phyloP scores from a whole-genome alignment of 1,140 invertebrate species.

The Cotesia typhae region DNA sequence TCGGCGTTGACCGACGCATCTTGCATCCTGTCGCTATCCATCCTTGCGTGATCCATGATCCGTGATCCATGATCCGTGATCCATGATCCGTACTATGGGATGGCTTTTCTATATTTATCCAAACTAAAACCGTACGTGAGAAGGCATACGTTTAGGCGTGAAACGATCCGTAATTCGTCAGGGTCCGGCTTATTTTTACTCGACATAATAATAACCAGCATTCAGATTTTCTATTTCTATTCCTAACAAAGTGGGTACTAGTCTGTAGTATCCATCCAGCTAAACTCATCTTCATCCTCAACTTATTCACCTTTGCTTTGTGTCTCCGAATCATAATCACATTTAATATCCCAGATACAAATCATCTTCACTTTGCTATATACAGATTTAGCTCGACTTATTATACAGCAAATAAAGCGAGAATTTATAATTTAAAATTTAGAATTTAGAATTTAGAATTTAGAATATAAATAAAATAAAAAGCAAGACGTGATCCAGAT shows the following conservation, averaged over 20 bases:
- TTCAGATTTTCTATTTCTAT: too few relatives aligned
- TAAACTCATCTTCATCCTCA: conserved; percentile 1
- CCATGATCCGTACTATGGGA: neutral
- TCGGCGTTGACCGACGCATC: too few relatives aligned
- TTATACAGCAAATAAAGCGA: too few relatives aligned
- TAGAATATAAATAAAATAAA: too few relatives aligned
- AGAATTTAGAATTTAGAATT: too few relatives aligned
- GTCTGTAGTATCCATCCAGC: too few relatives aligned
- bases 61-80: neutral
- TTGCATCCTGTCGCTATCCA: conserved; percentile 28
- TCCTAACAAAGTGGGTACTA: too few relatives aligned
- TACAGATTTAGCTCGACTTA: too few relatives aligned
- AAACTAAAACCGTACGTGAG: conserved; percentile 32
- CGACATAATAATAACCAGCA: too few relatives aligned
- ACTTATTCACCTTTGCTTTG: conserved; percentile 17
- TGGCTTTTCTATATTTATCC: conserved; percentile 32
- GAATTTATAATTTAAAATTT: too few relatives aligned
- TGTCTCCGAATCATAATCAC: neutral
- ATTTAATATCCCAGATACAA: neutral
- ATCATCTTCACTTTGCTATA: too few relatives aligned
- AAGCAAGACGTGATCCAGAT: too few relatives aligned
- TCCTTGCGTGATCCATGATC: conserved; percentile 37
- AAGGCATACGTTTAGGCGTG: conserved; percentile 50
- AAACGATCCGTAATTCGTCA: conserved; percentile 57
- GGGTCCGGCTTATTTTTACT: neutral